Conservation (phyloP, 2,797 vertebrate species). For the Cossypha heuglini region DNA sequence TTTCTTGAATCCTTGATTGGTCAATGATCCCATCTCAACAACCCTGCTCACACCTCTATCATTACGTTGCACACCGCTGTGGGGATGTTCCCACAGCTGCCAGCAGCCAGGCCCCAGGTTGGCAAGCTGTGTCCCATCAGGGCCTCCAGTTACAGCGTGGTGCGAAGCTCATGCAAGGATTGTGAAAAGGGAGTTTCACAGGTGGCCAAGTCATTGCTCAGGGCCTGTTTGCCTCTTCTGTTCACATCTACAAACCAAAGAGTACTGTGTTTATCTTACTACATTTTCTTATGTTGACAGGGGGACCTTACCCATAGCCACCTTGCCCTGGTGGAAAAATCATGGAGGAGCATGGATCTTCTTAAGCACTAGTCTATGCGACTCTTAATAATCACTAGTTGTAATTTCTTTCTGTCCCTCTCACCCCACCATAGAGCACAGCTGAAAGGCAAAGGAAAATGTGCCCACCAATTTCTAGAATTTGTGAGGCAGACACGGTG, state of each 20-base stretch:
- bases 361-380: background rate
- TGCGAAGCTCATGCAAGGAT: background rate
- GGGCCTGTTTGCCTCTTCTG: background rate
- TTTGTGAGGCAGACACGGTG: background rate
- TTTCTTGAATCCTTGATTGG: background rate
- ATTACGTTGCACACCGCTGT: background rate
- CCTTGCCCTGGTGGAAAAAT: background rate
- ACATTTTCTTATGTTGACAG: background rate
- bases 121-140: background rate
- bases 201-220: fast-evolving
- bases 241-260: background rate
- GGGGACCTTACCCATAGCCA: background rate
- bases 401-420: background rate
- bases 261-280: background rate
- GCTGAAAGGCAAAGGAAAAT: background rate
- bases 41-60: background rate
- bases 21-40: background rate
- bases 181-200: background rate
- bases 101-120: background rate
- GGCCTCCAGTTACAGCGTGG: fast-evolving
- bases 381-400: background rate
- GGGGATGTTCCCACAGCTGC: background rate
- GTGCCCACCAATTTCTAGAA: background rate
- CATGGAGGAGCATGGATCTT: fast-evolving
- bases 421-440: background rate